Conservation (phyloP, 1,140 invertebrate genomes). For the Hyles vespertilio region DNA sequence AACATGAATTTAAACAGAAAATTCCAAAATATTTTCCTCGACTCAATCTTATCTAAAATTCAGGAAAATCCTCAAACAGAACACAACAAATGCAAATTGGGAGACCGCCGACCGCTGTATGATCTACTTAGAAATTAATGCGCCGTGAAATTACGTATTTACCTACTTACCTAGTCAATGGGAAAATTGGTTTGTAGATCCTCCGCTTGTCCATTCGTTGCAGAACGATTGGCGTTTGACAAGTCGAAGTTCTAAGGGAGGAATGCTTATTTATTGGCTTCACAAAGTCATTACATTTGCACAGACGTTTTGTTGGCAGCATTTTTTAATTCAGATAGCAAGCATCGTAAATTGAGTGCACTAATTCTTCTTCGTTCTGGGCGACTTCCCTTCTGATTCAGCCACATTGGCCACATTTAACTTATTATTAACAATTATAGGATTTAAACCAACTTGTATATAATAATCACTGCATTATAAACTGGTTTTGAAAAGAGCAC, state of each 20-base stretch:
- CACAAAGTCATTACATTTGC: too few relatives aligned
- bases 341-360: too few relatives aligned
- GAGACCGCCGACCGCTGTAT: conserved; percentile 26
- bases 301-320: too few relatives aligned
- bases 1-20: too few relatives aligned
- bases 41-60: conserved; percentile 9
- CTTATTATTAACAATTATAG: too few relatives aligned
- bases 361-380: too few relatives aligned
- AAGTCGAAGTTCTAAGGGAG: conserved; percentile 11
- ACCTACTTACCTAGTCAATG: conserved; percentile 62
- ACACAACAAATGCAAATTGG: conserved; percentile 39
- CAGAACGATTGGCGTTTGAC: conserved; percentile 49
- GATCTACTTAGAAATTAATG: conserved; percentile 57
- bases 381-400: too few relatives aligned
- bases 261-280: background rate
- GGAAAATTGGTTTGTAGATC: conserved; percentile 61
- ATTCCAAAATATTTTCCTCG: conserved; percentile 4
- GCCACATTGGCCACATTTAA: too few relatives aligned
- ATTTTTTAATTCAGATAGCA: too few relatives aligned
- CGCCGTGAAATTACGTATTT: conserved; percentile 65
- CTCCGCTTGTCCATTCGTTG: conserved; percentile 41
- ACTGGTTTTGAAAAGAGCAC: too few relatives aligned
- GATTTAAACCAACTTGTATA: too few relatives aligned
- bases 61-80: conserved; percentile 16
- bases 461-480: too few relatives aligned